phyloP scores from a whole-genome alignment of 2,797 vertebrate species.

The Buphagus erythrorhynchus region DNA sequence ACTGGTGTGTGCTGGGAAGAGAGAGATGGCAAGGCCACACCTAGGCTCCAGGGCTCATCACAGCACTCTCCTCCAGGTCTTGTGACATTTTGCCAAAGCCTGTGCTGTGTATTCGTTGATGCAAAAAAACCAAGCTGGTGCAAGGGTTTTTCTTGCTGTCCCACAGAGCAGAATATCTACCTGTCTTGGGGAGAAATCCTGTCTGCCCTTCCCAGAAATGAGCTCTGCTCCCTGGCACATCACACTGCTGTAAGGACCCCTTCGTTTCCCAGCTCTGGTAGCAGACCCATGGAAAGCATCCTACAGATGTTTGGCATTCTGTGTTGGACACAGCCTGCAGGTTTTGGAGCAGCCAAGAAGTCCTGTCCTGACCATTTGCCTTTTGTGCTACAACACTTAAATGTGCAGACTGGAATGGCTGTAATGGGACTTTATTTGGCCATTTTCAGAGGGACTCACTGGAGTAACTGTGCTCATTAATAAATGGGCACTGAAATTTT shows the following conservation, averaged over 20 bases:
- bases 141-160: not conserved
- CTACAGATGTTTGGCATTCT: not conserved
- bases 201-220: not conserved
- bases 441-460: not conserved
- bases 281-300: not conserved
- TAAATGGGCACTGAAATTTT: not conserved
- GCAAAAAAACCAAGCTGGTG: not conserved
- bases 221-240: not conserved
- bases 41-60: not conserved
- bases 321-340: not conserved
- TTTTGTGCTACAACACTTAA: not conserved
- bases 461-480: not conserved
- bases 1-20: not conserved
- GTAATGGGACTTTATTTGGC: not conserved
- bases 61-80: not conserved
- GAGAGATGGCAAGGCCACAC: not conserved
- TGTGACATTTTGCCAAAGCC: not conserved
- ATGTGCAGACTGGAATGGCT: not conserved
- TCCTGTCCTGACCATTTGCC: not conserved
- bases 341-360: not conserved
- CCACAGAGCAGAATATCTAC: not conserved
- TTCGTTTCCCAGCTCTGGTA: fast-evolving
- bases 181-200: not conserved
- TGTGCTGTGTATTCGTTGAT: not conserved
- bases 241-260: not conserved